Evolutionary conservation across 1,140 invertebrate species (phyloP).

Genomic region (Ips nitidus): DNA sequence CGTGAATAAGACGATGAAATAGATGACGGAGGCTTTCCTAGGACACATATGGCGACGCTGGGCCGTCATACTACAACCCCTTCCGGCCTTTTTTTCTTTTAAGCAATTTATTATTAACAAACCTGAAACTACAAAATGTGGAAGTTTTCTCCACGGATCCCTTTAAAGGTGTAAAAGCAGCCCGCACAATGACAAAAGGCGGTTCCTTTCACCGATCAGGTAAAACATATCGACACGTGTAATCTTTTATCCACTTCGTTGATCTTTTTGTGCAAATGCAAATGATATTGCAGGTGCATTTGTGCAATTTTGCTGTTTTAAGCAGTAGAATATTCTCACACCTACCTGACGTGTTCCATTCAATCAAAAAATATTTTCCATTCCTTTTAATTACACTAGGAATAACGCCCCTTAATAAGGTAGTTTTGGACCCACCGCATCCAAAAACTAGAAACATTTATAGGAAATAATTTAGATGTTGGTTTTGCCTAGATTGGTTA

Average conservation of each 20-base stretch:
- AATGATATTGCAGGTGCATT: constrained; percentile 4
- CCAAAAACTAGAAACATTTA: constrained; percentile 18
- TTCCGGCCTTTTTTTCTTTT: constrained; percentile 26
- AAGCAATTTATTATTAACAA: background rate
- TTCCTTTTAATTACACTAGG: constrained; percentile 10
- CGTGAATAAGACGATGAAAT: constrained; percentile 21
- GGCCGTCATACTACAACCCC: constrained; percentile 30
- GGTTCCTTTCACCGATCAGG: background rate
- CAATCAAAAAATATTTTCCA: background rate
- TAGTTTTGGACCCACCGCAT: constrained; percentile 15
- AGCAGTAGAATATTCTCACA: background rate
- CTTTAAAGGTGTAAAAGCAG: too few species aligned
- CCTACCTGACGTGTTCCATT: background rate
- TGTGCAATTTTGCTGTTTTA: background rate
- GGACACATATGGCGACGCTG: constrained; percentile 29
- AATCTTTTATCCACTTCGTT: constrained; percentile 3
- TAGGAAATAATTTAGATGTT: constrained; percentile 28
- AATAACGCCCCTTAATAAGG: constrained; percentile 5
- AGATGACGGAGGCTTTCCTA: constrained; percentile 8
- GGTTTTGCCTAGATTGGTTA: constrained; percentile 26
- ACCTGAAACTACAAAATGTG: too few species aligned
- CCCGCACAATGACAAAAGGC: background rate
- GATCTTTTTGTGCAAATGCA: constrained; percentile 9
- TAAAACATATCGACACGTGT: constrained; percentile 5
- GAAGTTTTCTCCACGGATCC: too few species aligned